Percentiles rank a stretch among this genome's conserved stretches.
Conservation (phyloP, 2,113 vertebrate species). For the Leptobrachium leishanense region DNA sequence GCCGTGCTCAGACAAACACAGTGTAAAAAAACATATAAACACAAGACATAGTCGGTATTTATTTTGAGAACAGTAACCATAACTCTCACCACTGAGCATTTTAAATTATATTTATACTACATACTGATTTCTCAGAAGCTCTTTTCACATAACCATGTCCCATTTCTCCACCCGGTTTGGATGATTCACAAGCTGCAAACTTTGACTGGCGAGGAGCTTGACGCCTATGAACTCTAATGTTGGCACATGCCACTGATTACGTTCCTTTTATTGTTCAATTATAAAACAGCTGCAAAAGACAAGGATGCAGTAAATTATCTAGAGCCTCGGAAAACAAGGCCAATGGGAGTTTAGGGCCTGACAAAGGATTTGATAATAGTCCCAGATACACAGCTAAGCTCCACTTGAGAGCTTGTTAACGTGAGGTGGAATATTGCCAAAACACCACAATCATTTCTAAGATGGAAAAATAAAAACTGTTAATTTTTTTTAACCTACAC, state of each 20-base stretch:
- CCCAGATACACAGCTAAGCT: slow-evolving; percentile 3
- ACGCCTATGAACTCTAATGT: background rate
- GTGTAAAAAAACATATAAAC: too few relatives aligned
- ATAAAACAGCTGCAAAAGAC: slow-evolving; percentile 1
- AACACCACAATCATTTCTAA: slow-evolving; percentile 2
- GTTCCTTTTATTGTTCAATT: background rate
- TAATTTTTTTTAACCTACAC: background rate
- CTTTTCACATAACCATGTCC: background rate
- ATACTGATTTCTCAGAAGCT: background rate
- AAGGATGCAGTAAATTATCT: background rate
- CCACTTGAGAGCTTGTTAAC: background rate
- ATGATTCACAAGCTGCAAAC: background rate
- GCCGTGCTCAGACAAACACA: too few relatives aligned
- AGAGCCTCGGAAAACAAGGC: slow-evolving; percentile 13
- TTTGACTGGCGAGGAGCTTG: background rate
- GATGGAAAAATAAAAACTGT: background rate
- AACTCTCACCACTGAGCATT: too few relatives aligned
- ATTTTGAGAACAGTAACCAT: too few relatives aligned
- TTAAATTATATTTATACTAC: too few relatives aligned
- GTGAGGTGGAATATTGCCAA: background rate
- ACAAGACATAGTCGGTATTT: too few relatives aligned
- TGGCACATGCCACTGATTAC: background rate
- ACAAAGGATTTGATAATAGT: slow-evolving; percentile 21
- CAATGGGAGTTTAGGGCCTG: slow-evolving; percentile 16
- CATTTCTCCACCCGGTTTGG: background rate